Conservation (phyloP, 2,888 invertebrate genomes). For the Caenorhabditis afra region DNA sequence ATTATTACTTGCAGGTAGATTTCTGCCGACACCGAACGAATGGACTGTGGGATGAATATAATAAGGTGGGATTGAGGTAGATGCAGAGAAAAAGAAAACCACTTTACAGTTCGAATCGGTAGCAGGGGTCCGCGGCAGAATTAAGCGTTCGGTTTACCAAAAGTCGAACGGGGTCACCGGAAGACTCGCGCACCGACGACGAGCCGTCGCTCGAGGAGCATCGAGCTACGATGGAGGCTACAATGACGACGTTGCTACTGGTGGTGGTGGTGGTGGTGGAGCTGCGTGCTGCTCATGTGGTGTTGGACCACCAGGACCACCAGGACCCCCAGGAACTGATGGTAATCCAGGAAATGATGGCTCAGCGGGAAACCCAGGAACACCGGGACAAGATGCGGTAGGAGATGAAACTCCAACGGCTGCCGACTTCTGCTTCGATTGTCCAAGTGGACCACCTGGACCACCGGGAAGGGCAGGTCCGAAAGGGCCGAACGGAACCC, state of each 20-base stretch:
- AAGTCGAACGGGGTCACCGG: constrained; percentile 59
- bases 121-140: constrained; percentile 58
- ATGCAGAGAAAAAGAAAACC: background rate
- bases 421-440: constrained; percentile 63
- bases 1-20: constrained; percentile 56
- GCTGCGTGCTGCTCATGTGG: constrained; percentile 61
- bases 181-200: constrained; percentile 12
- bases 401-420: constrained; percentile 61
- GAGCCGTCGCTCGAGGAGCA: constrained; percentile 65
- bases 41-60: constrained; percentile 72
- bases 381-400: constrained; percentile 62
- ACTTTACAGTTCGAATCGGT: constrained; percentile 55
- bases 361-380: constrained; percentile 61
- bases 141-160: constrained; percentile 65
- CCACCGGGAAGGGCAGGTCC: constrained; percentile 65
- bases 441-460: constrained; percentile 67
- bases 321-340: constrained; percentile 60
- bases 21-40: constrained; percentile 74
- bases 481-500: constrained; percentile 70
- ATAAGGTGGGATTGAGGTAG: constrained; percentile 29
- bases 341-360: constrained; percentile 65
- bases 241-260: constrained; percentile 29
- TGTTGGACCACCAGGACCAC: constrained; percentile 62
- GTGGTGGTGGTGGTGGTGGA: constrained; percentile 48
- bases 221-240: constrained; percentile 55